A percentile compares a stretch with the other conserved stretches of the same genome.
Conservation (phyloP, 1,140 invertebrate species). For the Aphidius gifuensis region DNA sequence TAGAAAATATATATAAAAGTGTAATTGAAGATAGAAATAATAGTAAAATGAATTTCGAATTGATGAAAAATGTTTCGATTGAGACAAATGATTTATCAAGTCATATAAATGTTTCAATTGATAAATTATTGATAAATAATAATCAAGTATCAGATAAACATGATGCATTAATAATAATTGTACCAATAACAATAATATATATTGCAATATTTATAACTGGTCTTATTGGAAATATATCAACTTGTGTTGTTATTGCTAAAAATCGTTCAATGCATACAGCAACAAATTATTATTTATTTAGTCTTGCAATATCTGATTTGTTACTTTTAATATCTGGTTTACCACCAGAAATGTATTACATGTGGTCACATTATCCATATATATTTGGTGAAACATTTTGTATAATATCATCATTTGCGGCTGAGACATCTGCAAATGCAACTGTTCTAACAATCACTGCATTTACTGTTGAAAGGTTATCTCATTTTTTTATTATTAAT, state of each 20-base stretch:
- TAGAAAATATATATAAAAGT: not conserved
- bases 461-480: constrained; percentile 80
- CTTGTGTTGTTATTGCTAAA: constrained; percentile 84
- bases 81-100: constrained; percentile 27
- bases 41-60: not conserved
- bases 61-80: constrained; percentile 17
- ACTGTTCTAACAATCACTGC: constrained; percentile 90
- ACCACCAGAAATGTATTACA: constrained; percentile 80
- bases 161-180: constrained; percentile 68
- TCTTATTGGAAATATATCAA: constrained; percentile 86
- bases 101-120: constrained; percentile 18
- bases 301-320: constrained; percentile 88
- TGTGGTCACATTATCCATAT: constrained; percentile 86
- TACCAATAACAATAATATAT: constrained; percentile 80
- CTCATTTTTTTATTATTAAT: not conserved
- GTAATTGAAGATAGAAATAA: too few species aligned
- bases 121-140: constrained; percentile 23
- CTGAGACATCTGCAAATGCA: constrained; percentile 89
- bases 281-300: constrained; percentile 91
- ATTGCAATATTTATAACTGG: constrained; percentile 80
- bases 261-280: constrained; percentile 88
- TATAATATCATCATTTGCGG: constrained; percentile 75
- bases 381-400: constrained; percentile 84
- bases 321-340: constrained; percentile 77
- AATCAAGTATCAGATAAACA: constrained; percentile 52